phyloP scores from a whole-genome alignment of 2,888 invertebrate genomes.

The Lithosia quadra region DNA sequence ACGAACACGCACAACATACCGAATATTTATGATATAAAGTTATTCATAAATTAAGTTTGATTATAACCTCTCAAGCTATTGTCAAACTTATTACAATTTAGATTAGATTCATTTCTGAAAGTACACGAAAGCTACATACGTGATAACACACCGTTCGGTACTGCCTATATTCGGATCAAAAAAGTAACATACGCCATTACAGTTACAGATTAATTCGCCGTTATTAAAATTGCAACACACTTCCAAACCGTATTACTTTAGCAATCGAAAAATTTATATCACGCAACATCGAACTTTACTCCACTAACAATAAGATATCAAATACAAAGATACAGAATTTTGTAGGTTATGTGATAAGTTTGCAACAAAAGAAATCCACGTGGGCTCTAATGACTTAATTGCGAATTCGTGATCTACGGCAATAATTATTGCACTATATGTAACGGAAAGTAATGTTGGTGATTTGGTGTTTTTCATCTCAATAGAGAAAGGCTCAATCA shows the following conservation, averaged over 20 bases:
- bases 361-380: conserved; percentile 53
- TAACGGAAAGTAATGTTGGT: conserved; percentile 43
- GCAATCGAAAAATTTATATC: not conserved
- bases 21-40: not conserved
- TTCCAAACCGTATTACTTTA: conserved; percentile 30
- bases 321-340: not conserved
- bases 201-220: conserved; percentile 51
- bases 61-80: not conserved
- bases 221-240: conserved; percentile 55
- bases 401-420: conserved; percentile 52
- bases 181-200: conserved; percentile 38
- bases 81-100: not conserved
- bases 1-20: not conserved
- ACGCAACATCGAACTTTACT: conserved; percentile 28
- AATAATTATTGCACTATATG: conserved; percentile 48
- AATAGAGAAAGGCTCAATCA: conserved; percentile 23
- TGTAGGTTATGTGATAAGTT: conserved; percentile 14
- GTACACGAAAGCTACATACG: not conserved
- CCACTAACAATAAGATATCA: accelerated
- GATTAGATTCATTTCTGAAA: not conserved
- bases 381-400: conserved; percentile 52
- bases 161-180: conserved; percentile 21
- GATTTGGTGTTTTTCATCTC: conserved; percentile 24
- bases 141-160: conserved; percentile 37
- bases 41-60: not conserved